Evolutionary conservation across 2,113 vertebrate genomes (phyloP), one percentile per base, ranked within the genome.

Genomic region (Ameiurus melas): DNA sequence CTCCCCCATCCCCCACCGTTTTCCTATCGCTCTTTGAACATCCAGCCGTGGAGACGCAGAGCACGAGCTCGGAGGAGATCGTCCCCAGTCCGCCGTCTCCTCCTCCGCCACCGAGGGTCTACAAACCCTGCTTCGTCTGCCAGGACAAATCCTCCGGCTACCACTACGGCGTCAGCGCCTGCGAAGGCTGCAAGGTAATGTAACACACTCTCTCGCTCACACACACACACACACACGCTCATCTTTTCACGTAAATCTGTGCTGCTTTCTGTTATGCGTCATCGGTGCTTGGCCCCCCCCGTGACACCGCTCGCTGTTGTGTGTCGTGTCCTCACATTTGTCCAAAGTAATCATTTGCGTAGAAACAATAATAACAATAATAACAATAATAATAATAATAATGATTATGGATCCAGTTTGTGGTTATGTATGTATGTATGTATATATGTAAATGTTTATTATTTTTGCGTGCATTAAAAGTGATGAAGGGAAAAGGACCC

Each of bases 41-140:
- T 87, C 4, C 93, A 99, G 98, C 98, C 27, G 97, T 99, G 9
- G 98, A 99, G 95, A 99, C 97, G 86, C 98, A 99, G 96, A 99
- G 98, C 95, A 98, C 97, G 95, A 98, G 98, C 94, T 99, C 98
- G 0, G 98, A 99, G 93, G 98, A 99, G 94, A 99, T 98, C 66
- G 97, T 98, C 92, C 98, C 97, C 93, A 99, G 97, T 91, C 98
- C 97, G 0, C 98, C 98, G 25, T 99, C 98, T 0, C 98, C 98
- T 1, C 98, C 98, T 0, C 98, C 98, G 1, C 96, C 98, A 2
- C 98, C 98, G 89, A 97, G 98, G 36, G 96, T 98, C 95, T 99
- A 99, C 95, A 99, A 99, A 93, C 98, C 97, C 89, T 99, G 98
- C 94, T 99, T 99, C 91, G 97, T 99, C 94, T 99, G 98, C 94